Conservation (phyloP, 2,888 invertebrate genomes). For the Drosophila trichaetosa region DNA sequence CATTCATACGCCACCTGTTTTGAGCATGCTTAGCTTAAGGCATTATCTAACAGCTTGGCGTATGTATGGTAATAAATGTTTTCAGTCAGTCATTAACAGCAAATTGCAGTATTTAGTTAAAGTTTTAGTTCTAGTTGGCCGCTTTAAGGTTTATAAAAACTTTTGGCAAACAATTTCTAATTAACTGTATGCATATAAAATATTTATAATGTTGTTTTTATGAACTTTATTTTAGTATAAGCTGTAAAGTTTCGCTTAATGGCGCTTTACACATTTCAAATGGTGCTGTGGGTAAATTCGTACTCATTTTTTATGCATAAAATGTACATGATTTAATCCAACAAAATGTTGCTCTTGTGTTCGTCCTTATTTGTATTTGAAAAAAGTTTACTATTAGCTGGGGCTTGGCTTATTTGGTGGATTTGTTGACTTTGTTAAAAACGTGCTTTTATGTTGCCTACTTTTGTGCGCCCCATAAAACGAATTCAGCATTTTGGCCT, state of each 20-base stretch:
- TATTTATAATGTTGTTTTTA: not conserved
- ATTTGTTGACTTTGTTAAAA: constrained; percentile 18
- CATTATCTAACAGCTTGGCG: not conserved
- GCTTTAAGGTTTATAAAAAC: not conserved
- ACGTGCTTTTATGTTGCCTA: constrained; percentile 41
- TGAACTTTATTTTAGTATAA: not conserved
- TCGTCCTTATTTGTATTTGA: not conserved
- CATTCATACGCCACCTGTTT: not conserved
- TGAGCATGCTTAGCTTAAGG: not conserved
- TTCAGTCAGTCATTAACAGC: not conserved
- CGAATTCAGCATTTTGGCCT: constrained; percentile 11
- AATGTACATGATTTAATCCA: constrained; percentile 10
- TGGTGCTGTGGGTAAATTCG: not conserved
- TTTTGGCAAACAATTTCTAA: not conserved
- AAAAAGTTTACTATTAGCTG: not conserved
- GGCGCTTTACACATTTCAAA: not conserved
- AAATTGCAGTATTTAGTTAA: not conserved
- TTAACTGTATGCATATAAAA: not conserved
- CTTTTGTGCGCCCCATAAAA: constrained; percentile 41
- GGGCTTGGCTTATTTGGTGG: constrained; percentile 1
- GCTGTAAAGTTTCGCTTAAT: not conserved
- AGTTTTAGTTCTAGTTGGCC: not conserved
- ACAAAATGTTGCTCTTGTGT: constrained; percentile 16
- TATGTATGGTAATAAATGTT: not conserved
- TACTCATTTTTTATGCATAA: not conserved